Conservation (phyloP, 2,888 invertebrate species). For the Athalia circularis region DNA sequence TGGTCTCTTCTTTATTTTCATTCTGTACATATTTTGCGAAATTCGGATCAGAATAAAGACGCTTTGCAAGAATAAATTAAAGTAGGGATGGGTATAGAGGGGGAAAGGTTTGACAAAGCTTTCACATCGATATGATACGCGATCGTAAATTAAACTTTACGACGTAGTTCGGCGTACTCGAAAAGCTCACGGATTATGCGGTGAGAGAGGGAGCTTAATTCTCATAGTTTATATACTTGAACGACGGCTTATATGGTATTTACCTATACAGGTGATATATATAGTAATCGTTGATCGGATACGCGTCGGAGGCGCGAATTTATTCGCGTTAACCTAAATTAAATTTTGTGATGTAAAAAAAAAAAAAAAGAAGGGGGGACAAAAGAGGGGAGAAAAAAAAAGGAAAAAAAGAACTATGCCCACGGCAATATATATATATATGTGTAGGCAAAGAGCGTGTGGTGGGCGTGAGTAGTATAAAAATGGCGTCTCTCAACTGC, state of each 20-base stretch:
- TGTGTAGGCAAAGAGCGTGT: neutral
- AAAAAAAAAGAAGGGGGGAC: neutral
- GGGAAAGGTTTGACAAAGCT: slow-evolving; percentile 17
- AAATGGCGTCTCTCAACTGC: neutral
- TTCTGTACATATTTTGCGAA: too few species aligned
- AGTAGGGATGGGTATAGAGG: neutral
- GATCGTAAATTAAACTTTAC: slow-evolving; percentile 47
- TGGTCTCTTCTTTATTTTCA: too few species aligned
- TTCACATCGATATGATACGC: slow-evolving; percentile 23
- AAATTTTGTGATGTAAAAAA: neutral
- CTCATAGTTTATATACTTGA: slow-evolving; percentile 15
- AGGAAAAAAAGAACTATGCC: slow-evolving; percentile 2
- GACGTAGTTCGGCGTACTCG: slow-evolving; percentile 47
- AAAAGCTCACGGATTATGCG: slow-evolving; percentile 46
- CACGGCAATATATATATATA: neutral
- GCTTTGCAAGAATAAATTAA: too few species aligned
- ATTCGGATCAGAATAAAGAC: too few species aligned
- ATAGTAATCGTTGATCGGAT: slow-evolving; percentile 1
- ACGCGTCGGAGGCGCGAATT: neutral
- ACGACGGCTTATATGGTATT: neutral
- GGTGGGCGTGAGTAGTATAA: too few species aligned
- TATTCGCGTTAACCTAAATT: too few species aligned
- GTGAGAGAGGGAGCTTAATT: slow-evolving; percentile 26
- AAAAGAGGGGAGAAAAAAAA: neutral
- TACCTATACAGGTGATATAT: neutral